Evolutionary conservation across 2,113 vertebrate species (phyloP), one percentile per base, ranked within the genome.

Genomic region (Lophura nycthemera): DNA sequence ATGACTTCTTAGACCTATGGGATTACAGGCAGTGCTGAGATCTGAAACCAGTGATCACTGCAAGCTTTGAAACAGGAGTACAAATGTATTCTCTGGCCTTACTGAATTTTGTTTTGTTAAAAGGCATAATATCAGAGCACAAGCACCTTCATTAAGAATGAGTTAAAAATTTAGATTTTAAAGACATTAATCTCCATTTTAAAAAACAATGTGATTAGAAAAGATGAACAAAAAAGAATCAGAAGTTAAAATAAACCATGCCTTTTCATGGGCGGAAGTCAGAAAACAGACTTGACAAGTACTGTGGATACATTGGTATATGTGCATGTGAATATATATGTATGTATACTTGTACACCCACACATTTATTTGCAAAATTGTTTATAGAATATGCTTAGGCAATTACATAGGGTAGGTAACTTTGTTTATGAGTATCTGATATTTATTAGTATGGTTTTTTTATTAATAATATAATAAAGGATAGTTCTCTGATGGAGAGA

Each of bases 341-440:
- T 24, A 48, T 34, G 12, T 63, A 10, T 20, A 3, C 36, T 48
- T 79, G 64, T 64, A 19, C 36, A 61, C 3, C 21, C 24, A 13
- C 4, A 10, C 5, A 18, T 25, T 21, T 47, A 18, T 52, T 11
- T n/a, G 3, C 15, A 78, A 18, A 25, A 47, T 1, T 1, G 3
- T 8, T 38, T 75, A 38, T 18, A 78, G 8, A 87, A 34, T 22
- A 66, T 25, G 3, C 48, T 73, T 36, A 67, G n/a, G 17, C 69
- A 27, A 63, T 45, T 75, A 30, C 8, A 32, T 4, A 47, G 10
- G 24, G 18, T 21, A 40, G 0, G 29, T 64, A 56, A 17, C 3
- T 18, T 13, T 25, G 27, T 83, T 90, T 70, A 20, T 7, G 52
- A 43, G 5, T 60, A 12, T 60, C 56, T 81, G 42, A 18, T 45